Base-by-base conservation (phyloP, 2,797 vertebrate species). In the Diplodus puntazzo region DNA sequence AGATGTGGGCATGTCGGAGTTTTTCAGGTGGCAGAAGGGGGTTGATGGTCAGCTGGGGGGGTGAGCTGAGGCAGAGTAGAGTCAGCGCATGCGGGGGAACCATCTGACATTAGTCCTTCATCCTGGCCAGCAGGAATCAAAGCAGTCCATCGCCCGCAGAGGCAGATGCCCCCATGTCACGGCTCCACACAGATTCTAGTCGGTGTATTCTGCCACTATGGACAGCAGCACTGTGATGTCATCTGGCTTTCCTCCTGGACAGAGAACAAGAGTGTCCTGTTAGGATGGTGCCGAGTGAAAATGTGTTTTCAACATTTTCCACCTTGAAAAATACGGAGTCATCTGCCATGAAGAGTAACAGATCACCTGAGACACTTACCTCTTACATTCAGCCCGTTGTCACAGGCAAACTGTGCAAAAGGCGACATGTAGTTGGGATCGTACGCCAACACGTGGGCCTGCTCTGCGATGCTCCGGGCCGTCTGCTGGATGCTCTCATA, bases 381-480 rank as follows among this genome's bases (percentile, higher is more conserved):
- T 97, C 98, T 96, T 85, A 99, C 98, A 89, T 99, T 98, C 93
- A 99, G 87, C 25, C 98, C 98, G 14, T 99, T 99, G 94, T 98
- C 98, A 91, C 98, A 99, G 10, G 98, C 98, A 74, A 99, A 99
- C 95, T 99, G 98, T 87, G 98, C 98, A 52, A 99, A 99, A 49
- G 98, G 98, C 0, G 98, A 99, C 98, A 99, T 99, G 92, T 99
- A 99, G 84, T 98, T 98, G 77, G 98, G 98, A 92, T 99, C 98
- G n/a, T 99, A 99, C 0, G 98, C 98, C 92, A 99, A 95, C 59
- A 97, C 96, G 0, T 99, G 98, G 66, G 98, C 98, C 88, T 99
- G 98, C 91, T 99, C 96, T 48, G 98, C 98, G 42, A 99, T 99
- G 89, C 98, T 99, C 74, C 96, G 95, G 0, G 98, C 98, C 0